These are phyloP conservation scores for Albula goreensis DNA, from an alignment of 2,113 vertebrate genomes.

Conservation along the genomic window DNA sequence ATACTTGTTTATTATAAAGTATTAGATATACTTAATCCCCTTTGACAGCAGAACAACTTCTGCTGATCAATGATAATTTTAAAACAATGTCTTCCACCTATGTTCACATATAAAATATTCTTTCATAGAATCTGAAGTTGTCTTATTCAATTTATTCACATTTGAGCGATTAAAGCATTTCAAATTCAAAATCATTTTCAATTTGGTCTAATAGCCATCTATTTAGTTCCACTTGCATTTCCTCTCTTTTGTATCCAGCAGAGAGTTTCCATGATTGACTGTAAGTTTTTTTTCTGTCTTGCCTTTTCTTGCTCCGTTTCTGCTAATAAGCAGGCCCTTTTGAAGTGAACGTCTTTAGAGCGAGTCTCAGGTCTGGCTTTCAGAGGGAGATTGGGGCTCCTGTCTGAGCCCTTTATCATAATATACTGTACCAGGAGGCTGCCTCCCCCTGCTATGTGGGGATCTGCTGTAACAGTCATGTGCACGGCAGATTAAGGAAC, in stretches of 20 bases:
- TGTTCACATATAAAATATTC: no score
- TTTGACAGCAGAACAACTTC: no score
- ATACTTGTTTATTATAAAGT: no score
- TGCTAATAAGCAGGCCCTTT: conserved; percentile 54
- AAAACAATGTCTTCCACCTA: no score
- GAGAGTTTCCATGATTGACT: neutral
- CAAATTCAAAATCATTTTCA: no score
- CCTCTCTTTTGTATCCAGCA: neutral
- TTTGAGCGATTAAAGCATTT: no score
- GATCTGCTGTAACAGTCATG: conserved; percentile 66
- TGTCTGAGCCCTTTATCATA: conserved; percentile 65
- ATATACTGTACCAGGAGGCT: conserved; percentile 66
- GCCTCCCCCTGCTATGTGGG: conserved; percentile 65
- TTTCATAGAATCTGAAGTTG: no score
- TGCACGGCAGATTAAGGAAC: conserved; percentile 68
- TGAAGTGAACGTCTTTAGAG: conserved; percentile 66
- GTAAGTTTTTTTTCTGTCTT: neutral
- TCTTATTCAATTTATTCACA: no score
- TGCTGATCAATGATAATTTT: no score
- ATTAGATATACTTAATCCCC: no score
- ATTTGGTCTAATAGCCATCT: neutral
- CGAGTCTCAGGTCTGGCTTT: conserved; percentile 57
- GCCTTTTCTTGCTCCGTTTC: conserved; percentile 23
- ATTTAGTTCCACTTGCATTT: neutral
- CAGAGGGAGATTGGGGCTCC: conserved; percentile 46